Percentiles rank a stretch among this genome's conserved stretches.
Conservation (phyloP, 1,140 invertebrate genomes). For the Drosophila virilis region DNA sequence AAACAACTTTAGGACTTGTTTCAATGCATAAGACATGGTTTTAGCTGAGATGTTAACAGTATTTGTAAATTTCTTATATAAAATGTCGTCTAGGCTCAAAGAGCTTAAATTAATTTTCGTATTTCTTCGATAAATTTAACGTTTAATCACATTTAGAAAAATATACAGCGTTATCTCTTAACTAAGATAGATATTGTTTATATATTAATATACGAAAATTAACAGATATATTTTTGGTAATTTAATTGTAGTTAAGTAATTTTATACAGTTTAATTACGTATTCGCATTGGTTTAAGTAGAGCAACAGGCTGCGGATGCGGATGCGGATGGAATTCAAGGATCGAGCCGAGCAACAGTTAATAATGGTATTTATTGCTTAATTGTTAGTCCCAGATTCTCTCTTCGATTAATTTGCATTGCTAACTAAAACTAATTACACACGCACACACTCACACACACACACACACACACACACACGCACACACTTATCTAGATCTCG, state of each 20-base stretch:
- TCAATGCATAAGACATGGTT: too few relatives aligned
- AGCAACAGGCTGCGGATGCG: constrained; percentile 18
- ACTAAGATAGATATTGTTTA: constrained; percentile 42
- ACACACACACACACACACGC: neutral
- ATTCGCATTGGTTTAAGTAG: constrained; percentile 45
- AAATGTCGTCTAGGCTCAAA: too few relatives aligned
- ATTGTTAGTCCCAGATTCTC: constrained; percentile 72
- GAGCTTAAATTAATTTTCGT: neutral
- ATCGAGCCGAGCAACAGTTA: constrained; percentile 42
- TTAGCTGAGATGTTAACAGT: too few relatives aligned
- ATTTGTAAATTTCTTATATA: too few relatives aligned
- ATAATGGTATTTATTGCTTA: constrained; percentile 38
- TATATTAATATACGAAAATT: constrained; percentile 56
- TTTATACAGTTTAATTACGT: constrained; percentile 59
- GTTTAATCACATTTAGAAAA: constrained; percentile 79
- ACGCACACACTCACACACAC: constrained; percentile 7
- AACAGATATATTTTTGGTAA: constrained; percentile 60
- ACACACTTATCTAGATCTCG: constrained; percentile 14
- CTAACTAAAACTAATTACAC: constrained; percentile 71
- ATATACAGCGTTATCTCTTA: constrained; percentile 74
- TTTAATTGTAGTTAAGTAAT: constrained; percentile 32
- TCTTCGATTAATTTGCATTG: constrained; percentile 66
- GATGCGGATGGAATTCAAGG: constrained; percentile 19
- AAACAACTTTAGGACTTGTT: too few relatives aligned
- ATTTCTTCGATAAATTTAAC: constrained; percentile 4